phyloP scores from a whole-genome alignment of 2,888 invertebrate genomes.

The Parnassius glacialis region DNA sequence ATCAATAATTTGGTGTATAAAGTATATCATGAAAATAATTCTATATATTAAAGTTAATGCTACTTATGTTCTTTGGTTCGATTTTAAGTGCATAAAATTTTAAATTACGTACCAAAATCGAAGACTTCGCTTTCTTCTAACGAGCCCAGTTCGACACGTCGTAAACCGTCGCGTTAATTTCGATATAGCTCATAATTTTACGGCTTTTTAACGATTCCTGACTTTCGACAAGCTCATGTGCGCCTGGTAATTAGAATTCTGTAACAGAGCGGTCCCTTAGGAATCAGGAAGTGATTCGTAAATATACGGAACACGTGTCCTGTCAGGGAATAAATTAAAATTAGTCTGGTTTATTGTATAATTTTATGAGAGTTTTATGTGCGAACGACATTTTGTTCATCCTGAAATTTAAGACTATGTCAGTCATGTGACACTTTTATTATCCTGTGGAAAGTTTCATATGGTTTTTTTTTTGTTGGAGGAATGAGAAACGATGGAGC shows the following conservation, averaged over 20 bases:
- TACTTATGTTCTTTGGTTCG: too few relatives aligned
- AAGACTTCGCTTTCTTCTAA: neutral
- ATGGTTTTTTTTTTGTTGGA: conserved; percentile 2
- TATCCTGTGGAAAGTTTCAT: conserved; percentile 4
- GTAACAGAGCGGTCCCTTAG: conserved; percentile 31
- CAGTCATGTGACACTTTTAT: conserved; percentile 19
- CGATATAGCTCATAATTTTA: conserved; percentile 33
- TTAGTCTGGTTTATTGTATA: conserved; percentile 36
- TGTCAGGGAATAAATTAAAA: conserved; percentile 29
- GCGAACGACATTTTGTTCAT: conserved; percentile 23
- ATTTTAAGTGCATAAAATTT: too few relatives aligned
- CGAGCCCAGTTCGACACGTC: conserved; percentile 19
- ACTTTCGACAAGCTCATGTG: conserved; percentile 19
- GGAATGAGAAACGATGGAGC: too few relatives aligned
- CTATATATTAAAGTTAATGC: too few relatives aligned
- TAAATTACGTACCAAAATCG: conserved; percentile 12
- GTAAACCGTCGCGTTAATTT: conserved; percentile 15
- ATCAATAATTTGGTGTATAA: too few relatives aligned
- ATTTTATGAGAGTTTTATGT: conserved; percentile 39
- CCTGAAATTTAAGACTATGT: conserved; percentile 21
- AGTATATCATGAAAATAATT: too few relatives aligned
- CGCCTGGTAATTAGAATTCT: conserved; percentile 19
- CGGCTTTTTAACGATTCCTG: conserved; percentile 38
- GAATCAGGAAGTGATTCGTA: conserved; percentile 37
- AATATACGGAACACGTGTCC: conserved; percentile 40